Evolutionary conservation across 2,888 invertebrate genomes (phyloP).

Genomic region (Hypselothyrea guttata): DNA sequence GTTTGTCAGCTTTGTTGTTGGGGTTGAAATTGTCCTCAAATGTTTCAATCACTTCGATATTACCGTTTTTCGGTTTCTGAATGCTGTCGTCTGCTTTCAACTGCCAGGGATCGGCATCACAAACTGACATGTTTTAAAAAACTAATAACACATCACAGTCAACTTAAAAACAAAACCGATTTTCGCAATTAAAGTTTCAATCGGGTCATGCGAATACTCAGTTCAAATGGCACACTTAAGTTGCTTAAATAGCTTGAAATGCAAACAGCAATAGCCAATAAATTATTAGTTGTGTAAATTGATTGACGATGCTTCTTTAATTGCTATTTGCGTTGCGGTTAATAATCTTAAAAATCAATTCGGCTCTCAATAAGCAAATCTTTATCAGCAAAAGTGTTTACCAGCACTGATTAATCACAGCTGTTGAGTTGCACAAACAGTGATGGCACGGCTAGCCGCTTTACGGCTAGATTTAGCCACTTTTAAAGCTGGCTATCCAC

Average conservation of each 20-base stretch:
- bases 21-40: conserved; percentile 62
- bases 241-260: too few species aligned
- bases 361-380: background rate
- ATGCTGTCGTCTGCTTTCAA: conserved; percentile 39
- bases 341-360: too few species aligned
- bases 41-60: conserved; percentile 25
- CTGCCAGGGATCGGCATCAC: conserved; percentile 64
- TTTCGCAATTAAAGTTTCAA: conserved; percentile 2
- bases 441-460: too few species aligned
- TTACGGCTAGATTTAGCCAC: too few species aligned
- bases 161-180: conserved; percentile 2
- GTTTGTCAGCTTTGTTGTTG: conserved; percentile 19
- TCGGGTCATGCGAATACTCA: too few species aligned
- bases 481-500: too few species aligned
- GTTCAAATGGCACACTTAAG: too few species aligned
- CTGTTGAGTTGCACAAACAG: too few species aligned
- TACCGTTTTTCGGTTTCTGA: conserved; percentile 31
- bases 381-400: background rate
- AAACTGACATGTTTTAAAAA: conserved; percentile 66
- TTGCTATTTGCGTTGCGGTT: too few species aligned
- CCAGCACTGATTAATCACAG: conserved; percentile 27
- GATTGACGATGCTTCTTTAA: too few species aligned
- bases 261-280: too few species aligned
- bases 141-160: conserved; percentile 19
- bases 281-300: too few species aligned